Conservation (phyloP, 2,113 vertebrate genomes). For the Nyctibius bracteatus region DNA sequence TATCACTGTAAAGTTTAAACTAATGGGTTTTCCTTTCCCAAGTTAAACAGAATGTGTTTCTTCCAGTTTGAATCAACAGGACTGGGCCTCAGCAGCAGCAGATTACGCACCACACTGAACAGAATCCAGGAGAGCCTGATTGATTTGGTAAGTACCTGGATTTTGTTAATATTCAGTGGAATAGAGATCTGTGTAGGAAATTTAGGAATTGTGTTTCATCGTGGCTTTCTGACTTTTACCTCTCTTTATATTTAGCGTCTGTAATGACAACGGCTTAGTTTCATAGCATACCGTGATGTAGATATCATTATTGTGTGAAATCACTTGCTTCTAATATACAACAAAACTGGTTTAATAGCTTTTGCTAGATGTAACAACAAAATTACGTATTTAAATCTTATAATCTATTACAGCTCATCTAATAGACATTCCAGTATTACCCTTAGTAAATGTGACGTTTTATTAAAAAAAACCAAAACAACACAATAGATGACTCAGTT, state of each 20-base stretch:
- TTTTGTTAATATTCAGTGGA: not conserved
- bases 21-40: not conserved
- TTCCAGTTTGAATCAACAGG: slow-evolving; percentile 94
- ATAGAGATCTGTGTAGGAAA: not conserved
- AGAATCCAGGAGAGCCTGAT: slow-evolving; percentile 97
- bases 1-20: not conserved
- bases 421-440: not conserved
- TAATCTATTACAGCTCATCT: not conserved
- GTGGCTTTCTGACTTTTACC: not conserved
- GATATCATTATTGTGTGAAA: not conserved
- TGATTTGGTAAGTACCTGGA: slow-evolving; percentile 83
- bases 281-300: not conserved
- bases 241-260: not conserved
- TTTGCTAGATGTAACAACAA: not conserved
- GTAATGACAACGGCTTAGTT: not conserved
- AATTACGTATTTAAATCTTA: not conserved
- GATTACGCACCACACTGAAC: slow-evolving; percentile 93
- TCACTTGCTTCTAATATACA: not conserved
- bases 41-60: not conserved
- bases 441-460: not conserved
- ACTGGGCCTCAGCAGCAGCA: slow-evolving; percentile 93
- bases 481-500: not conserved
- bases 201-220: not conserved
- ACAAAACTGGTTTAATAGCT: not conserved
- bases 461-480: not conserved